These are phyloP conservation scores for Oncorhynchus tshawytscha DNA, from an alignment of 2,113 vertebrate genomes.

Conservation along the genomic window DNA sequence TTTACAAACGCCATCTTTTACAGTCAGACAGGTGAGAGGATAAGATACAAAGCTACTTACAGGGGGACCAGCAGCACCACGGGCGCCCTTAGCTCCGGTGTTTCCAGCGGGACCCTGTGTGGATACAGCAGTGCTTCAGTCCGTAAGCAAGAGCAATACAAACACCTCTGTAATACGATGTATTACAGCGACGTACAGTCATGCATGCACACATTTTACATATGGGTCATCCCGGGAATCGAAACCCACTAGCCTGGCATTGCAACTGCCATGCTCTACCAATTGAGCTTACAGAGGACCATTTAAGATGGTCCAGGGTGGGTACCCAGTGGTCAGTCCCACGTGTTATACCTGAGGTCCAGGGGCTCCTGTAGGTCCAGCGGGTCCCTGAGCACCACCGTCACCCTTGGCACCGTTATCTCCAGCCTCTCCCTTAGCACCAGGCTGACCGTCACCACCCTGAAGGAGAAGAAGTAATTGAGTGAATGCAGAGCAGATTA, in stretches of 20 bases:
- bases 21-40: neutral
- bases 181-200: too few species aligned
- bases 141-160: neutral
- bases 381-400: constrained; percentile 87
- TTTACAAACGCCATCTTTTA: too few species aligned
- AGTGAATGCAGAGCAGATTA: neutral
- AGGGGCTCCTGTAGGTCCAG: constrained; percentile 82
- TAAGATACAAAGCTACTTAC: constrained; percentile 70
- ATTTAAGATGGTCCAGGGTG: neutral
- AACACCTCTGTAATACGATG: neutral
- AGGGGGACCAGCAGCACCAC: constrained; percentile 89
- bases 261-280: too few species aligned
- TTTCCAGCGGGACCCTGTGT: constrained; percentile 90
- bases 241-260: too few species aligned
- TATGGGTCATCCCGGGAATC: too few species aligned
- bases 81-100: constrained; percentile 91
- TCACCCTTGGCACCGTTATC: constrained; percentile 93
- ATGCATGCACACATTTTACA: too few species aligned
- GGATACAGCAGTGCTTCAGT: constrained; percentile 19
- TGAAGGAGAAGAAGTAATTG: constrained; percentile 39
- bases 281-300: too few species aligned
- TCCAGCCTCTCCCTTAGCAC: constrained; percentile 82
- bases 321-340: neutral
- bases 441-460: constrained; percentile 85
- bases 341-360: constrained; percentile 71